Conservation (phyloP, 2,797 vertebrate species). For the Linurgus olivaceus region DNA sequence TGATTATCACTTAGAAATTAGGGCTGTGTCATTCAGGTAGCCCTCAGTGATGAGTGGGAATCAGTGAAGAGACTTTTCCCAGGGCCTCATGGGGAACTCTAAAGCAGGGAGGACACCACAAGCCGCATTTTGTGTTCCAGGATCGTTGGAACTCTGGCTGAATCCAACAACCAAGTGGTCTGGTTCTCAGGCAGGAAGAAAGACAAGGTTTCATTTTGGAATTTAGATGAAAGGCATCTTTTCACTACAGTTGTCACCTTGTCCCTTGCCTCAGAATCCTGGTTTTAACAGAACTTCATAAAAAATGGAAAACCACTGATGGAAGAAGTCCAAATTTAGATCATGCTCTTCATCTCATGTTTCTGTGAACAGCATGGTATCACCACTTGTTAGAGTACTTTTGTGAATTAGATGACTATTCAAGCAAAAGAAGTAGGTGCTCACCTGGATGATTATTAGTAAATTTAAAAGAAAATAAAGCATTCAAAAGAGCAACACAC, state of each 20-base stretch:
- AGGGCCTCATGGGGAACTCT: not conserved
- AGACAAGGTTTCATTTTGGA: not conserved
- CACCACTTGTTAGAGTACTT: not conserved
- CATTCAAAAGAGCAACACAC: not conserved
- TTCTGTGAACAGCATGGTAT: not conserved
- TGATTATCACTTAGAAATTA: not conserved
- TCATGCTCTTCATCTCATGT: not conserved
- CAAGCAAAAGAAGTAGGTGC: not conserved
- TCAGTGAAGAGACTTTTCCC: not conserved
- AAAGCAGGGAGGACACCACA: not conserved
- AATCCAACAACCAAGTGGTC: not conserved
- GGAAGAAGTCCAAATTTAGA: not conserved
- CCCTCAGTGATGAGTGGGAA: not conserved
- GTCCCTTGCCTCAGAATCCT: not conserved
- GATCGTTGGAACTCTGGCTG: not conserved
- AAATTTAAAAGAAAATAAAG: not conserved
- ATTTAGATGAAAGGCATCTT: not conserved
- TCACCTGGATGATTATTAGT: not conserved
- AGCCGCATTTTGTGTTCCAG: not conserved
- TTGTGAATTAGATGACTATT: not conserved
- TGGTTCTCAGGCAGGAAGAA: not conserved
- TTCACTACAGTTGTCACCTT: not conserved
- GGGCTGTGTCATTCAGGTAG: not conserved
- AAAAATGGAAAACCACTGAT: not conserved
- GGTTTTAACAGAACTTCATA: not conserved